Base-by-base conservation (phyloP, 1,140 invertebrate species). In the Panagrolaimus sp. region DNA sequence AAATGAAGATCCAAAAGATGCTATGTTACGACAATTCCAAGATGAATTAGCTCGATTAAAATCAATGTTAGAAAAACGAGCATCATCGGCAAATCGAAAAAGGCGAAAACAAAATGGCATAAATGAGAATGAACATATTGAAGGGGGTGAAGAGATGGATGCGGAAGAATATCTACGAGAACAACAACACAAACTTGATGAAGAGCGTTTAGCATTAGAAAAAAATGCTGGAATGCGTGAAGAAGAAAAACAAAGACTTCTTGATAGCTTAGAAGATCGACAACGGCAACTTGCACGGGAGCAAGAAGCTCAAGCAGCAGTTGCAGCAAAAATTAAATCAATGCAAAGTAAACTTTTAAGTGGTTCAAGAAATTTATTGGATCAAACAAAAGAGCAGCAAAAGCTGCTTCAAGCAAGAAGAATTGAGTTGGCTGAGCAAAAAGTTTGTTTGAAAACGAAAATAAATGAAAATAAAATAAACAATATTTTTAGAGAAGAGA, bases 1-100 rank as follows among this genome's bases (percentile, higher is more conserved):
- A 72, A 96, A 96, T 84, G 92, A 96, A 84, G 93, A 96, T 87
- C 92, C 93, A 0, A 93, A 93, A 84, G 92, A 94, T 84, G 90
- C 90, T 44, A 87, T 93, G 76, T 85, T 94, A 9, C 86, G 90
- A 78, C 89, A 93, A 84, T 93, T 91, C 84, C 91, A 93, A 68
- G 77, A 82, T 9, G 74, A 81, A 66, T 83, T 82, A 48, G 43
- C 67, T 11, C 63, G 74, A 25, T 67, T 82, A 9, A 72, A 71
- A 47, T 45, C 20, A 25, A 72, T 76, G 64, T 53, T 82, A 43
- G 86, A 87, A 75, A 79, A 82, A 31, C 81, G 85, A 64, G 74
- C 86, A 23, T 72, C 79, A 7, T 74, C 75, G 75, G 83, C 83
- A 42, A 80, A 81, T 31, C 83, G 83, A 46, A 78, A 76, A 75